A percentile compares a stretch with the other conserved stretches of the same genome.
Evolutionary conservation across 2,888 invertebrate genomes (phyloP).

Genomic region (Noctuana brunneofusca): DNA sequence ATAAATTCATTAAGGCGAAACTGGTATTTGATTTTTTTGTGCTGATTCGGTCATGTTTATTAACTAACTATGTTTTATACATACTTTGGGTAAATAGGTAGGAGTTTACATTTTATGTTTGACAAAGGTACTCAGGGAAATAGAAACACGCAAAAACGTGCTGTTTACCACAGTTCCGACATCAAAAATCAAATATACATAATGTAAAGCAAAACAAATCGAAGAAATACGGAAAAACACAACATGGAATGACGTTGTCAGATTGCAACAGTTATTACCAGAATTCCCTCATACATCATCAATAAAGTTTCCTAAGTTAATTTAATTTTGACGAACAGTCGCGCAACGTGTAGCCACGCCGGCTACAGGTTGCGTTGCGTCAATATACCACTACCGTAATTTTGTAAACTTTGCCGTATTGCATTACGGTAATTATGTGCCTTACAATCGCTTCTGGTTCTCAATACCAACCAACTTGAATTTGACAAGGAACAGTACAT

Average conservation of each 20-base stretch:
- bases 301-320: slow-evolving; percentile 26
- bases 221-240: too few species aligned
- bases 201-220: too few species aligned
- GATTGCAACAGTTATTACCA: slow-evolving; percentile 11
- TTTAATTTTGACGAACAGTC: slow-evolving; percentile 27
- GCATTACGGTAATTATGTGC: slow-evolving; percentile 27
- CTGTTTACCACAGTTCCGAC: too few species aligned
- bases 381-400: slow-evolving; percentile 3
- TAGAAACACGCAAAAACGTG: too few species aligned
- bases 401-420: slow-evolving; percentile 30
- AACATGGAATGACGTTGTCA: neutral
- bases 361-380: slow-evolving; percentile 15
- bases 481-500: neutral
- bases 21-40: too few species aligned
- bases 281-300: slow-evolving; percentile 3
- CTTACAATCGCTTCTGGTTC: slow-evolving; percentile 20
- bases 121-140: too few species aligned
- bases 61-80: too few species aligned
- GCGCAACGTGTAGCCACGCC: slow-evolving; percentile 5
- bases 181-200: too few species aligned
- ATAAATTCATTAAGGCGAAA: too few species aligned
- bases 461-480: slow-evolving; percentile 2
- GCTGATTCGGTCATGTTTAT: too few species aligned
- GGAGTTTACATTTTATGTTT: too few species aligned
- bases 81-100: too few species aligned